Base-by-base conservation (phyloP, 1,140 invertebrate genomes). In the Drosophila pectinifera region DNA sequence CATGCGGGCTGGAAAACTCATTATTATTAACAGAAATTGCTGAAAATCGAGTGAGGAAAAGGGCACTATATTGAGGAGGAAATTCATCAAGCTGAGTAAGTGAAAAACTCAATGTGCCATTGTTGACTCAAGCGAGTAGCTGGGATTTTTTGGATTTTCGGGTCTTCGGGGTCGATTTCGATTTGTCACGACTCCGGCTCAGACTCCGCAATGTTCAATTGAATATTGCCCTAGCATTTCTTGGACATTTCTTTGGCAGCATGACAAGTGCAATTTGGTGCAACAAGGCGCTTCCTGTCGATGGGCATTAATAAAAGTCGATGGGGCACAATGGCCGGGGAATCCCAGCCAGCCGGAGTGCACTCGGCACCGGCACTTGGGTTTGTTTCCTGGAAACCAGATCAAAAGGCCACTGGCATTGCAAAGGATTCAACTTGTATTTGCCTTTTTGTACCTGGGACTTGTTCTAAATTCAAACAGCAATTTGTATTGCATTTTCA, bases 261-360 rank as follows among this genome's bases (percentile, higher is more conserved):
- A 79, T 86, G 83, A 86, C 83, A 86, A 86, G 83, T 86, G 79
- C 58, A 86, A 86, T 88, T 88, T 73, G 59, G 10, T 31, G 49
- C 61, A 64, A 79, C 70, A 88, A 86, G 89, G 75, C 84, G 68
- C 76, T 88, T 86, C 83, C 83, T 86, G 83, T 86, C 28, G 39
- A 8, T 14, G 38, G 70, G 72, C 72, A 76, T 76, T 67, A 67
- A 76, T 75, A 76, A 58, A 67, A 51, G 73, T 76, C 72, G 45
- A 76, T 46, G 45, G 28, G 28, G n/a, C 26, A 45, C 38, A 70
- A 70, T 56, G 72, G 57, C 41, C 14, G 31, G 16, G 22, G 28
- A 64, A 61, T 49, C 24, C 41, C 24, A 13, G n/a, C n/a, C n/a
- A n/a, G n/a, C n/a, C n/a, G n/a, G n/a, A n/a, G 8, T 20, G 16